Evolutionary conservation across 2,113 vertebrate species (phyloP).

Genomic region (Ciconia stormi): DNA sequence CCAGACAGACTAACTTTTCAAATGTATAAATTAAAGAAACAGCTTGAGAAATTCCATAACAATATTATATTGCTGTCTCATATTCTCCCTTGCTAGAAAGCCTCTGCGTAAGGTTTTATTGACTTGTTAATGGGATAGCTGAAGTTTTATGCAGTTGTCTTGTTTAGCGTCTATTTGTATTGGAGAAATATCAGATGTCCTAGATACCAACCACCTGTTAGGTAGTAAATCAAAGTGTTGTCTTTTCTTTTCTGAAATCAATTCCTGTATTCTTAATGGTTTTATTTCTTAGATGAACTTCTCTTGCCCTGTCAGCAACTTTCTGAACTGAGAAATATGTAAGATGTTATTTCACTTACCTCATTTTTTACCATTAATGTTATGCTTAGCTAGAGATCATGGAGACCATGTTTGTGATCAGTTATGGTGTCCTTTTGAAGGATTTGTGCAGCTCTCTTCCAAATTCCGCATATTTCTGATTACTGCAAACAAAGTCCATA

Average conservation of each 20-base stretch:
- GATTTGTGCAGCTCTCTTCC: neutral
- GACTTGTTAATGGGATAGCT: neutral
- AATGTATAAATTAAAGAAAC: neutral
- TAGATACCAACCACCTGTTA: neutral
- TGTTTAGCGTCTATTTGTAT: neutral
- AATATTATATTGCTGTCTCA: neutral
- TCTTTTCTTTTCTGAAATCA: neutral
- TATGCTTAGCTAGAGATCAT: neutral
- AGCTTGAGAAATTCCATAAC: neutral
- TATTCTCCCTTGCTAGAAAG: neutral
- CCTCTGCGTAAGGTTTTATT: neutral
- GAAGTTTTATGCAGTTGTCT: neutral
- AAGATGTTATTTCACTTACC: neutral
- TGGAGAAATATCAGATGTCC: neutral
- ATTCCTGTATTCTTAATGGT: neutral
- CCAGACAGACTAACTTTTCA: neutral
- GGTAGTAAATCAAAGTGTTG: neutral
- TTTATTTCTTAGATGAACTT: neutral
- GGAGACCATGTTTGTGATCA: neutral
- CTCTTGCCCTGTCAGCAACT: neutral
- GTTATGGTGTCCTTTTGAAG: neutral
- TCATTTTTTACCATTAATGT: neutral
- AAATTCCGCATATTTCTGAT: neutral
- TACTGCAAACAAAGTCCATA: neutral
- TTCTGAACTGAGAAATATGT: neutral